These are phyloP conservation scores for Fulica atra DNA, from an alignment of 2,113 vertebrate species.

Conservation along the genomic window DNA sequence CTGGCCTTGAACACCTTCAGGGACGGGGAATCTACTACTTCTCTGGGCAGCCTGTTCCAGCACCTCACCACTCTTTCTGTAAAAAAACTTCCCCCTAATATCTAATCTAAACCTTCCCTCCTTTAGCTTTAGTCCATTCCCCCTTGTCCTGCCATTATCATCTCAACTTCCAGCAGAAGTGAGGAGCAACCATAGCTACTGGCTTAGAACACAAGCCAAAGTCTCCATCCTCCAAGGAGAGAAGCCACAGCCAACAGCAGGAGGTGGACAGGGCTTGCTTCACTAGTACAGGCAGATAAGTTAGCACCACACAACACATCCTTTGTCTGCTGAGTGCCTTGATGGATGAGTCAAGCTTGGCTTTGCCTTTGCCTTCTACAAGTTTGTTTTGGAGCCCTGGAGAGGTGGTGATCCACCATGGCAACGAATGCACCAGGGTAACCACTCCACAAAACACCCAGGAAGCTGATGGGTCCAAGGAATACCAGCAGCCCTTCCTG, in stretches of 20 bases:
- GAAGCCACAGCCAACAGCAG: not conserved
- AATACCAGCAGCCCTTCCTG: accelerated
- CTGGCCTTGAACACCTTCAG: too few relatives aligned
- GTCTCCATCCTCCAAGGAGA: not conserved
- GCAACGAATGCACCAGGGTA: accelerated
- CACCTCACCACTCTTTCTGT: too few relatives aligned
- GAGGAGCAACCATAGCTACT: accelerated
- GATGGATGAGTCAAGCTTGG: not conserved
- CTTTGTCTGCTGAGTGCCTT: not conserved
- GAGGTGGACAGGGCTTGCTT: not conserved
- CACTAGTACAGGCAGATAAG: not conserved
- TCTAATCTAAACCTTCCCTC: too few relatives aligned
- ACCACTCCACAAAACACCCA: not conserved
- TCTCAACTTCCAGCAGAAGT: not conserved
- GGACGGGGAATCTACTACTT: too few relatives aligned
- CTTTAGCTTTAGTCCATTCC: too few relatives aligned
- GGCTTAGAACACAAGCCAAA: not conserved
- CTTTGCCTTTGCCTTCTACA: not conserved
- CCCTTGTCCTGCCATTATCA: too few relatives aligned
- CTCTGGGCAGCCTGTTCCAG: too few relatives aligned
- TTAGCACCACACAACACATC: not conserved
- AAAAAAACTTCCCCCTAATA: too few relatives aligned
- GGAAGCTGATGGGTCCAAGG: accelerated
- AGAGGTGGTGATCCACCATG: not conserved
- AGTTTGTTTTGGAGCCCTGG: not conserved